phyloP scores from a whole-genome alignment of 2,113 vertebrate species.

The Zapus hudsonius region DNA sequence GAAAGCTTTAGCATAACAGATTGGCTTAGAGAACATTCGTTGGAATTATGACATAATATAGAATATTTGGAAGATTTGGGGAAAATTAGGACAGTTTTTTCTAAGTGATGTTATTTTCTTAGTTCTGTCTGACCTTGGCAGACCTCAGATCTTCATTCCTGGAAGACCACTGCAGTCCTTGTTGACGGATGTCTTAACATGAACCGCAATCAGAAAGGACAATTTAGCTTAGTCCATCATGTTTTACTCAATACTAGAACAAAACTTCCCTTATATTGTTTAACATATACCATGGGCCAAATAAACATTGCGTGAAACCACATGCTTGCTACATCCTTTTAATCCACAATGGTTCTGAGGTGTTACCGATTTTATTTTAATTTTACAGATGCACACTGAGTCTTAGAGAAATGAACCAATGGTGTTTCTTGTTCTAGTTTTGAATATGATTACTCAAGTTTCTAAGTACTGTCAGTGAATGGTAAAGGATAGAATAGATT shows the following conservation, averaged over 20 bases:
- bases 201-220: neutral
- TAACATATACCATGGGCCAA: no score
- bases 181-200: neutral
- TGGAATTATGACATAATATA: neutral
- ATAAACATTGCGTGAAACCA: neutral
- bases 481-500: neutral
- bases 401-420: neutral
- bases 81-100: neutral
- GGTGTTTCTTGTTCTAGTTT: neutral
- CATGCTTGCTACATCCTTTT: neutral
- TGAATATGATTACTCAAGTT: neutral
- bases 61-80: neutral
- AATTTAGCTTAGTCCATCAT: neutral
- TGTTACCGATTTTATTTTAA: neutral
- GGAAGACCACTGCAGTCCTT: neutral
- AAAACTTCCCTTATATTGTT: neutral
- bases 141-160: neutral
- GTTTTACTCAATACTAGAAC: no score
- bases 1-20: neutral
- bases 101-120: neutral
- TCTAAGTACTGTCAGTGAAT: neutral
- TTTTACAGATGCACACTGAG: neutral
- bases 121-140: neutral
- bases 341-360: neutral
- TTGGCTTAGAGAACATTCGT: constrained; percentile 12